Conservation (phyloP, 2,797 vertebrate species). For the Tenualosa thibaudeaui region DNA sequence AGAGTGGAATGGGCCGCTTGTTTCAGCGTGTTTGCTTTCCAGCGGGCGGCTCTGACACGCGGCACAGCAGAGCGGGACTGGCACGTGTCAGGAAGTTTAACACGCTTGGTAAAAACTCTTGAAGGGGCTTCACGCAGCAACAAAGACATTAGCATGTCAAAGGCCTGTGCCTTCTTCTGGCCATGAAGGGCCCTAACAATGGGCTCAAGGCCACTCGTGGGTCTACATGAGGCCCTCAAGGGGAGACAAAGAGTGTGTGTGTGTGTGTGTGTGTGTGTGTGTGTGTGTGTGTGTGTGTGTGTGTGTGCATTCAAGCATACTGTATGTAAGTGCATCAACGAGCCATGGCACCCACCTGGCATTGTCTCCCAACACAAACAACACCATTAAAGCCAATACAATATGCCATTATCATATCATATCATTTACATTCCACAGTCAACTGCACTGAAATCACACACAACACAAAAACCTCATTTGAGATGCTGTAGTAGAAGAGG, state of each 20-base stretch:
- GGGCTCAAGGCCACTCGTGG: constrained; percentile 59
- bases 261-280: not conserved
- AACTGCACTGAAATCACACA: not conserved
- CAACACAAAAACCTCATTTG: not conserved
- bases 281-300: not conserved
- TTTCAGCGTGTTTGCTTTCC: constrained; percentile 20
- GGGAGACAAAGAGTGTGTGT: constrained; percentile 66
- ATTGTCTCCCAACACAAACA: not conserved
- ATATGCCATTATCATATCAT: not conserved
- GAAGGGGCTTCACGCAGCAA: constrained; percentile 22
- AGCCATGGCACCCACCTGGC: constrained; percentile 71
- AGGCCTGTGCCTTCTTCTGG: constrained; percentile 64
- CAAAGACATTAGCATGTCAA: constrained; percentile 68
- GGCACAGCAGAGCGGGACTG: constrained; percentile 36
- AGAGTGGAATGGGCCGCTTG: not conserved
- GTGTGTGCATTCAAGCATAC: constrained; percentile 61
- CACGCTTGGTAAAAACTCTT: constrained; percentile 28
- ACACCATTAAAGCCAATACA: not conserved
- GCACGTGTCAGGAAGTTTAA: constrained; percentile 43
- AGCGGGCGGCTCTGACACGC: not conserved
- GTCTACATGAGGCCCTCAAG: constrained; percentile 72
- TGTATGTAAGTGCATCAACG: constrained; percentile 75
- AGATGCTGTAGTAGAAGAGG: not conserved
- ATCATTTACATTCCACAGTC: not conserved
- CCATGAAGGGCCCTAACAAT: constrained; percentile 61